A percentile compares a stretch with the other conserved stretches of the same genome.
Conservation (phyloP, 2,797 vertebrate genomes). For the Petrocephalus sullivani region DNA sequence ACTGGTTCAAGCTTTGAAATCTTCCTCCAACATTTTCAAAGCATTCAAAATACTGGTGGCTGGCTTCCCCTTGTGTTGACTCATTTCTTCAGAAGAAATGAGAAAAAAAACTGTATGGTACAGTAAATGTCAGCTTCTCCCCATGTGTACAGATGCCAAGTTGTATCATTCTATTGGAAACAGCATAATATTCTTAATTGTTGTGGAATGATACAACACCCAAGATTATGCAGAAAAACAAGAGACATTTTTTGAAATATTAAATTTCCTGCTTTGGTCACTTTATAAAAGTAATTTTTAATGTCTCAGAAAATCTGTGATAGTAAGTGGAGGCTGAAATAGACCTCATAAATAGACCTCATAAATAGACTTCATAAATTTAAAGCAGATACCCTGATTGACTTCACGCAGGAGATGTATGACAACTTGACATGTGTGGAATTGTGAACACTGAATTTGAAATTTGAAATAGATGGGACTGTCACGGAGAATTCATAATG, state of each 20-base stretch:
- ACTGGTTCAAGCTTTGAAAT: neutral
- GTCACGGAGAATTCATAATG: no score
- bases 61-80: constrained; percentile 5
- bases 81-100: constrained; percentile 13
- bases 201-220: neutral
- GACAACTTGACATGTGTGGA: neutral
- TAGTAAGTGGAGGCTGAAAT: neutral
- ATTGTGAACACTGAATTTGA: neutral
- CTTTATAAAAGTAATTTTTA: neutral
- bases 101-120: neutral
- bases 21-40: neutral
- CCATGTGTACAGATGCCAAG: neutral
- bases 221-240: neutral
- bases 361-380: neutral
- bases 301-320: neutral
- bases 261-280: neutral
- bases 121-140: neutral
- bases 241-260: neutral
- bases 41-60: constrained; percentile 11
- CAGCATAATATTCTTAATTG: neutral
- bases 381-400: neutral
- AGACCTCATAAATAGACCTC: neutral
- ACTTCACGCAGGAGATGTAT: neutral
- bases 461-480: neutral
- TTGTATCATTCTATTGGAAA: neutral